These are phyloP conservation scores for Momotus momota DNA, from an alignment of 2,797 vertebrate genomes.

Conservation along the genomic window DNA sequence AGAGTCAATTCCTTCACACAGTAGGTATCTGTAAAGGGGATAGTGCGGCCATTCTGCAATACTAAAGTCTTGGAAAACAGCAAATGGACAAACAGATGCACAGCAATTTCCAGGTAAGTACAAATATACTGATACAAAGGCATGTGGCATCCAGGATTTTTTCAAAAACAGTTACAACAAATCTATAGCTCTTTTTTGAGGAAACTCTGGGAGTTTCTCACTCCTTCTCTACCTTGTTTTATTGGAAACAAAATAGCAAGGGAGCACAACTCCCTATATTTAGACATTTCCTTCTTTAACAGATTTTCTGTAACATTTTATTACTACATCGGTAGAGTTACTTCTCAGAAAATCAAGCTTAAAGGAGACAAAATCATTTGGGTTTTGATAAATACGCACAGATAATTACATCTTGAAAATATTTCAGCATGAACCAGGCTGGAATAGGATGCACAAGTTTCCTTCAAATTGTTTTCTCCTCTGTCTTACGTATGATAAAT, in stretches of 20 bases:
- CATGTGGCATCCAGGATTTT: background rate
- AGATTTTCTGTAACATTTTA: background rate
- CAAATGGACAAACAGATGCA: background rate
- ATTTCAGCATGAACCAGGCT: background rate
- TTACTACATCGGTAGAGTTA: background rate
- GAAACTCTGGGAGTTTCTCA: background rate
- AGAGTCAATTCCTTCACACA: background rate
- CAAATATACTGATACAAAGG: background rate
- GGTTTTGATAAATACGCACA: background rate
- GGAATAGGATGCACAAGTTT: background rate
- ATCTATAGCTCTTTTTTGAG: background rate
- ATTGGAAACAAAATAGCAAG: background rate
- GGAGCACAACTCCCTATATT: background rate
- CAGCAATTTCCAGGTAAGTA: background rate
- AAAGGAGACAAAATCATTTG: background rate
- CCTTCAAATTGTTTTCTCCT: background rate
- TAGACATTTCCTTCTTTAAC: background rate
- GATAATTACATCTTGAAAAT: background rate
- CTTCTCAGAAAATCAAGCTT: background rate
- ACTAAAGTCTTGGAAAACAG: background rate
- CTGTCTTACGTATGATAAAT: background rate
- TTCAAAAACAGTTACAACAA: background rate
- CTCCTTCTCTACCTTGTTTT: background rate
- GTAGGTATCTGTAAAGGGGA: background rate
- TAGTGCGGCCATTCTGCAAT: accelerated